Base-by-base conservation (phyloP, 2,888 invertebrate genomes). In the Mythimna impura region DNA sequence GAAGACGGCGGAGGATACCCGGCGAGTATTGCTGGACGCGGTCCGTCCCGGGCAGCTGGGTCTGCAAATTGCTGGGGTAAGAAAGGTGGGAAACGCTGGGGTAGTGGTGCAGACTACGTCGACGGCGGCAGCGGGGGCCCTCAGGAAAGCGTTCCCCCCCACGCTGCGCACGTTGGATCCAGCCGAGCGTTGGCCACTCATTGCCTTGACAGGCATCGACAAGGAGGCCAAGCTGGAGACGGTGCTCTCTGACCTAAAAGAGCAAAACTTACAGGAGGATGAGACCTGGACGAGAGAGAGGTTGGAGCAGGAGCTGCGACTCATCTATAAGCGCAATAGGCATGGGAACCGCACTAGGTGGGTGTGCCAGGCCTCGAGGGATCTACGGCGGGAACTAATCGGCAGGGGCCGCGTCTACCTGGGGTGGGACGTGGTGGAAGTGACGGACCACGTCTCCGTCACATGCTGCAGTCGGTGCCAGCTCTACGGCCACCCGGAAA, bases 381-480 rank as follows among this genome's bases (percentile, higher is more conserved):
- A 2, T 36, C 30, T 87, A 0, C 40, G 17, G 85, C 0, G 10
- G 4, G 25, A 25, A 0, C 10, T 50, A 3, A 12, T 12, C 0
- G 10, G 12, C 4, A 43, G 12, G 7, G 78, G 67, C 0, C 43
- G 61, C 0, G 40, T 87, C 0, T 87, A 80, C 12, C 22, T 87
- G 0, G 85, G 82, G 0, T 87, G 86, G 86, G 81, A 85, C 5
- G 73, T 55, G 0, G 74, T 71, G 0, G 64, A 74, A 0, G 73
- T 81, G 0, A 36, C 25, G 0, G 84, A 86, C 57, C 81, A 34
- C 4, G 34, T 85, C 0, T 4, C 54, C 3, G 83, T 76, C 0
- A 86, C 86, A 0, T 87, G 87, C 82, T 89, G 89, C 70, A 43
- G 8, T 0, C 87, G 78, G 17, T 91, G 91, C 57, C 90, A 90